Conservation (phyloP, 2,113 vertebrate species). For the Leucosticte australis region DNA sequence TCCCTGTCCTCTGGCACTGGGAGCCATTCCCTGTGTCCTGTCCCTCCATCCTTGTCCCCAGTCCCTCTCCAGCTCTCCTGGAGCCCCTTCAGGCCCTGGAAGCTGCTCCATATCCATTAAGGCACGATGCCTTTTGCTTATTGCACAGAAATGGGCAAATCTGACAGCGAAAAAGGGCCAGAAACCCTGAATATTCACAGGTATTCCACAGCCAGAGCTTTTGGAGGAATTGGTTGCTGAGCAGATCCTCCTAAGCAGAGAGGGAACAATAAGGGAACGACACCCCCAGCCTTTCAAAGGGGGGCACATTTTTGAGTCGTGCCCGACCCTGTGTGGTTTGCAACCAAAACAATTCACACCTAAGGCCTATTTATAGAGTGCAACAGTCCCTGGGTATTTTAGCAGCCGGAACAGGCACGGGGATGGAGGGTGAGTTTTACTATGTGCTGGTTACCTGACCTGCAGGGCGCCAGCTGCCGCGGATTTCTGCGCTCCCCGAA, state of each 20-base stretch:
- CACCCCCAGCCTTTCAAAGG: neutral
- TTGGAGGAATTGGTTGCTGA: neutral
- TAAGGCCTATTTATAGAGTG: slow-evolving; percentile 49
- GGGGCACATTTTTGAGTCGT: neutral
- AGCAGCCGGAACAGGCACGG: slow-evolving; percentile 48
- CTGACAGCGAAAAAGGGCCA: neutral
- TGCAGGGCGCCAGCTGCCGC: slow-evolving; percentile 45
- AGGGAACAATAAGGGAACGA: accelerated
- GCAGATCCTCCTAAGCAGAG: neutral
- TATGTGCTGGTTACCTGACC: slow-evolving; percentile 47
- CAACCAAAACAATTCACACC: slow-evolving; percentile 62
- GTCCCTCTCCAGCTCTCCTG: neutral
- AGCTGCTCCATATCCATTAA: accelerated
- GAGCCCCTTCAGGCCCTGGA: neutral
- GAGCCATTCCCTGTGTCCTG: neutral
- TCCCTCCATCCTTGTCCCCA: neutral
- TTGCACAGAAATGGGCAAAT: accelerated
- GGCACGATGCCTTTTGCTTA: accelerated
- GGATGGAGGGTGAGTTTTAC: neutral
- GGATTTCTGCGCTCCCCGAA: neutral
- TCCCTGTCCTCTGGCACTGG: neutral
- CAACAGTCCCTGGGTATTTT: neutral
- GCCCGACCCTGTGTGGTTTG: neutral
- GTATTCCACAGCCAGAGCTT: neutral
- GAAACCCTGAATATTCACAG: neutral